Percentiles rank a stretch among this genome's conserved stretches.
phyloP scores from a whole-genome alignment of 2,113 vertebrate genomes.

The Amphilophus citrinellus region DNA sequence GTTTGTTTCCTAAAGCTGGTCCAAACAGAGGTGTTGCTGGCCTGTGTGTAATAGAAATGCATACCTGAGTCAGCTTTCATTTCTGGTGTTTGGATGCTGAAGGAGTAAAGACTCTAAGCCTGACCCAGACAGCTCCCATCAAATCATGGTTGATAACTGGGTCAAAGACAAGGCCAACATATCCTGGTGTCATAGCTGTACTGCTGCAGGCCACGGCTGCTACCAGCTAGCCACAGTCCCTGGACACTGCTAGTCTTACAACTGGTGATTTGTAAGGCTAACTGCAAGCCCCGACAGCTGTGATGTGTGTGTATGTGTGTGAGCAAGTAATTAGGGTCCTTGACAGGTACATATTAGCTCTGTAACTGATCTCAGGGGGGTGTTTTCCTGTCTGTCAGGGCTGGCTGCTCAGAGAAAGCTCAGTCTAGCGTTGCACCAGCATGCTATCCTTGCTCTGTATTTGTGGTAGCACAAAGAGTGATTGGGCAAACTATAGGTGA shows the following conservation, averaged over 20 bases:
- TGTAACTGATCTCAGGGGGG: slow-evolving; percentile 72
- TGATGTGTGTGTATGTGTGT: slow-evolving; percentile 45
- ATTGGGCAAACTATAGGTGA: not conserved
- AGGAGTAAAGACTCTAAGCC: slow-evolving; percentile 16
- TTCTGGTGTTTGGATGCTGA: not conserved
- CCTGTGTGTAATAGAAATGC: not conserved
- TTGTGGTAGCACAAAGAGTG: not conserved
- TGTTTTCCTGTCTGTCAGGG: slow-evolving; percentile 71
- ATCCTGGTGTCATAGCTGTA: slow-evolving; percentile 2
- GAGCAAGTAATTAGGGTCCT: slow-evolving; percentile 60
- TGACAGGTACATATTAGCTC: slow-evolving; percentile 76
- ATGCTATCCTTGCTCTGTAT: not conserved
- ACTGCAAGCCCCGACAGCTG: slow-evolving; percentile 58
- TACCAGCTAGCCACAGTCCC: slow-evolving; percentile 41
- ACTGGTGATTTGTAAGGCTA: slow-evolving; percentile 55
- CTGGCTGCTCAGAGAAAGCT: slow-evolving; percentile 54
- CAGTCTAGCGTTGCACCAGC: slow-evolving; percentile 28
- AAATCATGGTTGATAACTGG: slow-evolving; percentile 21
- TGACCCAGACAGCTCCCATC: slow-evolving; percentile 37
- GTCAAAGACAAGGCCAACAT: slow-evolving; percentile 18
- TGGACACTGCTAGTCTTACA: slow-evolving; percentile 24
- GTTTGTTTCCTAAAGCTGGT: slow-evolving; percentile 18
- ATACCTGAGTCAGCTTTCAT: slow-evolving; percentile 28
- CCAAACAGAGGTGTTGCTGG: slow-evolving; percentile 26
- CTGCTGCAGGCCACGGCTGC: slow-evolving; percentile 35